These are phyloP conservation scores for Diglossa cyanea DNA, from an alignment of 2,797 vertebrate species.

Conservation along the genomic window DNA sequence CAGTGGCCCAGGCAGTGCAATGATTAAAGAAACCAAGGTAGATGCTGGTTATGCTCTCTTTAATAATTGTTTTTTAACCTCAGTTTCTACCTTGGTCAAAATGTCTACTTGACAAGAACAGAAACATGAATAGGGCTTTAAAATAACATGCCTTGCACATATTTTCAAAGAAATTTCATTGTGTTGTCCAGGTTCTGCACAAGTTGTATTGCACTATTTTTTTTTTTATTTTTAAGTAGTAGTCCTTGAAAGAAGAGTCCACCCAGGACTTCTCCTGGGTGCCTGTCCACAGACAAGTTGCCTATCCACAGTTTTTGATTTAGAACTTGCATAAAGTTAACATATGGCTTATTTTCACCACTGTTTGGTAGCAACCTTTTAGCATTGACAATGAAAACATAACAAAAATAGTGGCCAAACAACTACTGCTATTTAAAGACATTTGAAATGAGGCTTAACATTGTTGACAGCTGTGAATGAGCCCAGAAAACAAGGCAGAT, in stretches of 20 bases:
- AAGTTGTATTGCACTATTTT: not conserved
- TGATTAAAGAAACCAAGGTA: not conserved
- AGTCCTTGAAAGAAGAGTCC: not conserved
- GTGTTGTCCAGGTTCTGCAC: not conserved
- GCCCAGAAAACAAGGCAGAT: not conserved
- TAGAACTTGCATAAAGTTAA: not conserved
- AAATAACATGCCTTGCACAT: not conserved
- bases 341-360: not conserved
- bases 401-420: not conserved
- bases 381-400: not conserved
- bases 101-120: fast-evolving
- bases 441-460: not conserved
- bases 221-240: not conserved
- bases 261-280: not conserved
- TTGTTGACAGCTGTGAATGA: not conserved
- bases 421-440: not conserved
- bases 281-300: not conserved
- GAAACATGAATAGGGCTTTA: not conserved
- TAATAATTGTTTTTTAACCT: not conserved
- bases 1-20: not conserved
- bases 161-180: not conserved
- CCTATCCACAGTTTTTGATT: fast-evolving
- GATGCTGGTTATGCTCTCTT: not conserved
- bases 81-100: not conserved
- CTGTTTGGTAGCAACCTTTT: not conserved